Evolutionary conservation across 2,113 vertebrate species (phyloP), one percentile per base, ranked within the genome.

Genomic region (Esox niger): DNA sequence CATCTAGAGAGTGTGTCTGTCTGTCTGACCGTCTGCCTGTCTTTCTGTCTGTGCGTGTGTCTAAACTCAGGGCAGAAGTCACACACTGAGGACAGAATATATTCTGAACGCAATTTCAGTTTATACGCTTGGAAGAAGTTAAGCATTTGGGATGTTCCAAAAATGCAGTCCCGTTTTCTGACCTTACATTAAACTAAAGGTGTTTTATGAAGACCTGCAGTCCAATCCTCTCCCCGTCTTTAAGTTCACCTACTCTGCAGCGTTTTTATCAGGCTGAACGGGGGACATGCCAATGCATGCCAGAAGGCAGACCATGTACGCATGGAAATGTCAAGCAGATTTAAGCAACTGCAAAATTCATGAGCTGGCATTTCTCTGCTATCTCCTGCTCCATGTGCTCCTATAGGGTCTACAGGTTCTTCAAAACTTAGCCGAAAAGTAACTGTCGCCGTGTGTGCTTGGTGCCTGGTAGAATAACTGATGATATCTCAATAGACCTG

Each of bases 1-100:
- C 86, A 87, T 88, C 81, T 88, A 82, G 79, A n/a, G n/a, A n/a
- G n/a, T n/a, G n/a, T 78, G 74, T 83, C 78, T 79, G 65, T 79
- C 75, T 86, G 85, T 84, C 86, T 88, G 73, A 82, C 76, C 77
- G 71, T 59, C 74, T 68, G n/a, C n/a, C n/a, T 78, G 74, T 83
- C 78, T 79, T 63, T 79, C 75, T 86, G 85, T 84, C 86, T 88
- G 73, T 81, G 77, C 77, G 71, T 59, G 73, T 68, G n/a, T n/a
- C n/a, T n/a, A n/a, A n/a, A n/a, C n/a, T n/a, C n/a, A n/a, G n/a
- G n/a, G n/a, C n/a, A n/a, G n/a, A n/a, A n/a, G n/a, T n/a, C n/a
- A n/a, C n/a, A n/a, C n/a, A n/a, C n/a, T 3, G 35, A 15, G 35
- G 47, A 25, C 30, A 13, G 35, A 43, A 43, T 43, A 17, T 15